phyloP scores from a whole-genome alignment of 2,888 invertebrate species.

The Platynereis dumerilii region DNA sequence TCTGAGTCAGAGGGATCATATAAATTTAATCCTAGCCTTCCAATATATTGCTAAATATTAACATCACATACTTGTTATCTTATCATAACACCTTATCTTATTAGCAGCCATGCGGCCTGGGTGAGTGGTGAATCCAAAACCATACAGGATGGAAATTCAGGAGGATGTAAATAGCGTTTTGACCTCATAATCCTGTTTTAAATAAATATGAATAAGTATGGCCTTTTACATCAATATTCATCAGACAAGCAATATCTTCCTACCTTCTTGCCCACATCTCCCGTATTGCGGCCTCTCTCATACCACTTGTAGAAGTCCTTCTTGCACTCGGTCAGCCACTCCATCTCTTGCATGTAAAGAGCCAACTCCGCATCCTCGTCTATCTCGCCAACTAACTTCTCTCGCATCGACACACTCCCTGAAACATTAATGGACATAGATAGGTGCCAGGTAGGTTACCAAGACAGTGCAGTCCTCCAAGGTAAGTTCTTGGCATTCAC shows the following conservation, averaged over 20 bases:
- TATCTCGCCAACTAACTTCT: slow-evolving; percentile 45
- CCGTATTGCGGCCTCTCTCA: slow-evolving; percentile 41
- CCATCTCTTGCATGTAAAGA: slow-evolving; percentile 53
- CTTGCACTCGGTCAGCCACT: slow-evolving; percentile 54
- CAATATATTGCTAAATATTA: too few species aligned
- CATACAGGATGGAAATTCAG: neutral
- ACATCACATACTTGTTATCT: too few species aligned
- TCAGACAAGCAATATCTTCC: too few species aligned
- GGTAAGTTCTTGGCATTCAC: too few species aligned
- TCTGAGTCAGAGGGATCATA: too few species aligned
- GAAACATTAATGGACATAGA: slow-evolving; percentile 9
- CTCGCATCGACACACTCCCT: slow-evolving; percentile 59
- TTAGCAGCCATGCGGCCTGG: too few species aligned
- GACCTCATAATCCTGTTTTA: neutral
- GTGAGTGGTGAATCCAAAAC: too few species aligned
- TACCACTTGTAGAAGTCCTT: slow-evolving; percentile 51
- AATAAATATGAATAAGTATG: neutral
- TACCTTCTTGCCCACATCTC: slow-evolving; percentile 54
- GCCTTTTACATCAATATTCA: neutral
- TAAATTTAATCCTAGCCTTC: too few species aligned
- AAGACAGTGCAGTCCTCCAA: too few species aligned
- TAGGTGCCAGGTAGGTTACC: too few species aligned
- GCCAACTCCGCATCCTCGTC: slow-evolving; percentile 52
- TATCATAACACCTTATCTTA: too few species aligned
- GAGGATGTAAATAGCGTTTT: neutral